Evolutionary conservation across 2,888 invertebrate species (phyloP).

Genomic region (Dioctria rufipes): DNA sequence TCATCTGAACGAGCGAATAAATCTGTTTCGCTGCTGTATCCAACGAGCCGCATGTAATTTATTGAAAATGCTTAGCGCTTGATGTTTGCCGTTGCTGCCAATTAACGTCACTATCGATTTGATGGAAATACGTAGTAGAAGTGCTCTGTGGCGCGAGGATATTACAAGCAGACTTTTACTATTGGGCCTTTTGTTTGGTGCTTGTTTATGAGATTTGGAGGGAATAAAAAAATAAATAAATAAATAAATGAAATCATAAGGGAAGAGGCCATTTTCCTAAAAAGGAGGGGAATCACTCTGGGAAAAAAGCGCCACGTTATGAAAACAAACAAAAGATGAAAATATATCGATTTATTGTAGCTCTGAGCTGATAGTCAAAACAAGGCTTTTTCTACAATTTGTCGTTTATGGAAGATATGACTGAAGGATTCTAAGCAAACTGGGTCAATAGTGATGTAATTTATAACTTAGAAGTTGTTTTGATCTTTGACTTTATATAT

Average conservation of each 20-base stretch:
- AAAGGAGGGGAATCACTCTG: neutral
- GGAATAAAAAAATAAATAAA: neutral
- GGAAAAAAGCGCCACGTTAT: neutral
- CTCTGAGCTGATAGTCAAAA: neutral
- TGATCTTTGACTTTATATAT: neutral
- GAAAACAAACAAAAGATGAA: constrained; percentile 6
- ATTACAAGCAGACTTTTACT: neutral
- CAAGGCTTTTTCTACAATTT: neutral
- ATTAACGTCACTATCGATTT: constrained; percentile 50
- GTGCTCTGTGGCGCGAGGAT: neutral
- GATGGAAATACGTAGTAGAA: constrained; percentile 2
- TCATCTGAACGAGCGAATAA: constrained; percentile 54
- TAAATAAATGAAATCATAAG: neutral
- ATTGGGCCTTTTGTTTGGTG: neutral
- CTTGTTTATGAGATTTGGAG: neutral
- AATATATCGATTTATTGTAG: neutral
- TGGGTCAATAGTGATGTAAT: neutral
- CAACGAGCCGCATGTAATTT: constrained; percentile 57
- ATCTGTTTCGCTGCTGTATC: constrained; percentile 42
- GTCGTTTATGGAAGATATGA: neutral
- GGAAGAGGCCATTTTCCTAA: neutral
- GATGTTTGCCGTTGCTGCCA: constrained; percentile 56
- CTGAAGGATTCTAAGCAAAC: neutral
- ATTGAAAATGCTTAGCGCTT: constrained; percentile 56
- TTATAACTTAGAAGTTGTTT: neutral